Conservation (phyloP, 2,888 invertebrate genomes). For the Epistrophe eligans region DNA sequence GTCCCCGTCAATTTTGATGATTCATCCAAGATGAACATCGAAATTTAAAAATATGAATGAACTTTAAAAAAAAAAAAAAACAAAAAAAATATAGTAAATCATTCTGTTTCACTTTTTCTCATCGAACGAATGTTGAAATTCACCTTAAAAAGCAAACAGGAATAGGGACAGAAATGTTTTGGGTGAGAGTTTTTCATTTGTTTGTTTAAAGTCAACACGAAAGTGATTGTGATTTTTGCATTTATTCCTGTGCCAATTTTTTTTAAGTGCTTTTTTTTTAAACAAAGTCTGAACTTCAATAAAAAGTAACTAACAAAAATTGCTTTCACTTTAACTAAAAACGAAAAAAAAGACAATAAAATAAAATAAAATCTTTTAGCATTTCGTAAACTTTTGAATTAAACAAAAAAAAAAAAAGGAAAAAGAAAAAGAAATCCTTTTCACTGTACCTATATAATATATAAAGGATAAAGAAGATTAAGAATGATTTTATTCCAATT, state of each 20-base stretch:
- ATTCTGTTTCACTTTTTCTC: too few species aligned
- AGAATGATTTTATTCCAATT: conserved; percentile 1
- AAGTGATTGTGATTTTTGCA: conserved; percentile 66
- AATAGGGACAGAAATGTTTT: conserved; percentile 21
- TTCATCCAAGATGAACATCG: too few species aligned
- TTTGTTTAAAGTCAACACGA: conserved; percentile 60
- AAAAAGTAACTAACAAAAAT: conserved; percentile 11
- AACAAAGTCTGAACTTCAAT: background rate
- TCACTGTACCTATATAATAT: too few species aligned
- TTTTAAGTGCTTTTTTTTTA: background rate
- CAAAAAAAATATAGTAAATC: too few species aligned
- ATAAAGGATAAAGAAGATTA: background rate
- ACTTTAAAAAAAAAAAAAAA: too few species aligned
- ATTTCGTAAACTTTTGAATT: conserved; percentile 25
- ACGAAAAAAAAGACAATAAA: background rate
- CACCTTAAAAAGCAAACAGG: conserved; percentile 52
- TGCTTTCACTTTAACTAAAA: background rate
- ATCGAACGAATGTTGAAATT: too few species aligned
- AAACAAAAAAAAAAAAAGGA: background rate
- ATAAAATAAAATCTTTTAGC: background rate
- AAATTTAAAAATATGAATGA: too few species aligned
- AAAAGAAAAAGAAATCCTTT: background rate
- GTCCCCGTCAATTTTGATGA: too few species aligned
- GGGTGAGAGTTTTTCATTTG: conserved; percentile 10
- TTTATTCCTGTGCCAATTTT: conserved; percentile 42